A percentile compares a stretch with the other conserved stretches of the same genome.
Conservation (phyloP, 2,888 invertebrate species). For the Panopea generosa region DNA sequence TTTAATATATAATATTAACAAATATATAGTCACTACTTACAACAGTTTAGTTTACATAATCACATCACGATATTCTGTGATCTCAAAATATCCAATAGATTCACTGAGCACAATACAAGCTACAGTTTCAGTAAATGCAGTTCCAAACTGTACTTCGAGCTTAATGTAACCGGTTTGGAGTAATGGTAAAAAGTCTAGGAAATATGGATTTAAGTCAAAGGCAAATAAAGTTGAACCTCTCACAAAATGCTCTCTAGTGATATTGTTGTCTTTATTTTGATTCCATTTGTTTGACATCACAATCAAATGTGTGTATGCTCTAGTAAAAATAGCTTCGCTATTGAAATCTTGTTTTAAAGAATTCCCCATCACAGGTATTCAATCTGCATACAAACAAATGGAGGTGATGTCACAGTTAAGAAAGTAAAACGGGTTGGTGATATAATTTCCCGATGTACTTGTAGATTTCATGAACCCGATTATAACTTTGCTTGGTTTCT, state of each 20-base stretch:
- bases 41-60: not conserved
- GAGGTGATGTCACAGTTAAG: conserved; percentile 18
- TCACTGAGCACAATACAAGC: conserved; percentile 32
- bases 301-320: conserved; percentile 14
- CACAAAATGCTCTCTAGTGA: too few species aligned
- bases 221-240: conserved; percentile 19
- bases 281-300: conserved; percentile 18
- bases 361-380: conserved; percentile 22
- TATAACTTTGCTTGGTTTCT: conserved; percentile 17
- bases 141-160: conserved; percentile 27
- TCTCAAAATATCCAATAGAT: conserved; percentile 31
- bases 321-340: conserved; percentile 4
- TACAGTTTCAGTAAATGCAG: conserved; percentile 23
- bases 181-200: not conserved
- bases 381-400: conserved; percentile 29
- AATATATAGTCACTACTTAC: too few species aligned
- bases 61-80: conserved; percentile 17
- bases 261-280: conserved; percentile 2
- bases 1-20: too few species aligned
- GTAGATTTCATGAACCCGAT: conserved; percentile 9
- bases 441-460: conserved; percentile 14
- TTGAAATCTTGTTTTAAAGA: conserved; percentile 17
- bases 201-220: conserved; percentile 8
- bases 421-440: conserved; percentile 10
- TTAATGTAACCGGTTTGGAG: conserved; percentile 23